Conservation (phyloP, 1,140 invertebrate species). For the Thrips palmi region DNA sequence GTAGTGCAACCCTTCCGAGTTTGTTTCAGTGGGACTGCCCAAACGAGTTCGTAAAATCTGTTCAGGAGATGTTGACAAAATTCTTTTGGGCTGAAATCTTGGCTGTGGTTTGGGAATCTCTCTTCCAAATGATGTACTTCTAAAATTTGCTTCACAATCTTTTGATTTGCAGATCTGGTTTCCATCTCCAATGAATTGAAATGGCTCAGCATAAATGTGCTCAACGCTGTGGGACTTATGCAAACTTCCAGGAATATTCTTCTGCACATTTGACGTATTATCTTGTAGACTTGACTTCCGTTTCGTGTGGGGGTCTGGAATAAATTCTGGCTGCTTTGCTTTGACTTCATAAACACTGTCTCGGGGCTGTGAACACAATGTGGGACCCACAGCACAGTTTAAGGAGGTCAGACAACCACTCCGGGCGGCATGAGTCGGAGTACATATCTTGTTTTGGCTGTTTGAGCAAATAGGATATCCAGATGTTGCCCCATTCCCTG, state of each 20-base stretch:
- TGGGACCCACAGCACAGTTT: constrained; percentile 1
- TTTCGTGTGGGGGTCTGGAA: constrained; percentile 9
- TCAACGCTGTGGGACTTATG: constrained; percentile 6
- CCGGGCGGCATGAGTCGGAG: neutral
- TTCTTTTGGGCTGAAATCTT: neutral
- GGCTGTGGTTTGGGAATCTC: no score
- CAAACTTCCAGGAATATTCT: constrained; percentile 3
- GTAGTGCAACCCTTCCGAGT: constrained; percentile 4
- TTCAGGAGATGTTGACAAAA: neutral
- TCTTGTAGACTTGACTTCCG: constrained; percentile 3
- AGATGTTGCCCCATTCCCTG: no score
- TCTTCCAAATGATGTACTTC: no score
- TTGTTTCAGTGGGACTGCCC: neutral
- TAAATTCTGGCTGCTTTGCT: neutral
- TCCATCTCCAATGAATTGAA: neutral
- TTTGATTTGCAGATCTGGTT: neutral
- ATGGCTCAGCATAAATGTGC: constrained; percentile 13
- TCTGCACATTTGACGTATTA: no score
- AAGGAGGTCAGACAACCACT: neutral
- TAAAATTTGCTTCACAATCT: no score
- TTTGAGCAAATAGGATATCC: no score
- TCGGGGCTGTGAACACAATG: constrained; percentile 5
- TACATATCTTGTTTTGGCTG: no score
- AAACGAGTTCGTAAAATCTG: neutral
- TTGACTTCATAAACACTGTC: constrained; percentile 7